Percentiles rank a stretch among this genome's conserved stretches.
These are phyloP conservation scores for Melitaea cinxia DNA, from an alignment of 1,140 invertebrate species.

Conservation along the genomic window DNA sequence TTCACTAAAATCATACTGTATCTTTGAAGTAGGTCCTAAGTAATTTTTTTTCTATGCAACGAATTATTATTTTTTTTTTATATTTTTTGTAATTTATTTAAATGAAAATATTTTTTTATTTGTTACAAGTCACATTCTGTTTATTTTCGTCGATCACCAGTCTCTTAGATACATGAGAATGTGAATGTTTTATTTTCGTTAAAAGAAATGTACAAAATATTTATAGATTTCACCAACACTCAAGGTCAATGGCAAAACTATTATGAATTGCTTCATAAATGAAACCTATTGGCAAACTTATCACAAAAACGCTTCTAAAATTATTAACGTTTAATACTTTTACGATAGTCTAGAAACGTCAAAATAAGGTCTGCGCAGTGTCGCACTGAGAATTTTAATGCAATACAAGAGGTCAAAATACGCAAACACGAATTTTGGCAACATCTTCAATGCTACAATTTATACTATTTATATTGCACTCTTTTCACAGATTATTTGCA, in stretches of 20 bases:
- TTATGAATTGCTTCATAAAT: not conserved
- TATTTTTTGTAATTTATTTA: no score
- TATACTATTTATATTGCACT: conserved; percentile 30
- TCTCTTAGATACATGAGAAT: not conserved
- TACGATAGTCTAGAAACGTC: not conserved
- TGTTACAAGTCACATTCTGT: not conserved
- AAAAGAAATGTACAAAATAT: not conserved
- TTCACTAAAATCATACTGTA: conserved; percentile 63
- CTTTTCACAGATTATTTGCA: conserved; percentile 23
- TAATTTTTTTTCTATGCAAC: not conserved
- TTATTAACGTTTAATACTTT: not conserved
- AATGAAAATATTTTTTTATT: not conserved
- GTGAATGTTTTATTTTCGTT: not conserved
- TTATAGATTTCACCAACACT: conserved; percentile 24
- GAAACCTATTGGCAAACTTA: conserved; percentile 10
- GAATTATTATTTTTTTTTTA: no score
- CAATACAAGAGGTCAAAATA: conserved; percentile 56
- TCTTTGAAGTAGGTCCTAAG: no score
- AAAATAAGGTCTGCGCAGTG: conserved; percentile 57
- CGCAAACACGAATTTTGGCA: conserved; percentile 48
- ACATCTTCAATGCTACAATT: conserved; percentile 30
- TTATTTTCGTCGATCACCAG: not conserved
- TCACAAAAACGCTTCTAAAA: not conserved
- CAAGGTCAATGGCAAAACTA: conserved; percentile 7
- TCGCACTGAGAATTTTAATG: conserved; percentile 54